Evolutionary conservation across 2,797 vertebrate species (phyloP), one percentile per base, ranked within the genome.

Genomic region (Erethizon dorsatum): DNA sequence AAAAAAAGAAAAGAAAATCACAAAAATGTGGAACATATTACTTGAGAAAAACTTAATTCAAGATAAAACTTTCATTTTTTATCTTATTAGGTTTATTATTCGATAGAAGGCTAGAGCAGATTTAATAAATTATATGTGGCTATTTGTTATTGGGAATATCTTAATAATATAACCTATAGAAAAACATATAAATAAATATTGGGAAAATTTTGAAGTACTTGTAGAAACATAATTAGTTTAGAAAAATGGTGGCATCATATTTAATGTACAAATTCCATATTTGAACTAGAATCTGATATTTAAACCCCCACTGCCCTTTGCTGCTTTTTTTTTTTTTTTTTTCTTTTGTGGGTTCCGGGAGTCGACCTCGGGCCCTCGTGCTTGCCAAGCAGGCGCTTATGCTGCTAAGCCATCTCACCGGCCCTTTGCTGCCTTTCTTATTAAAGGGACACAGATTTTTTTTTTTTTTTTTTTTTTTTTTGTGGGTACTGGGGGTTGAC

Each of bases 261-360:
- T 87, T 93, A 87, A 69, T 65, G 85, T 91, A 89, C 28, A 91
- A 67, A 67, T 57, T 85, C 18, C 20, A 61, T 78, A 90, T 90
- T 47, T 88, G 82, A 90, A 88, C 10, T 78, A 47, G 59, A 84
- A 71, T 37, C 52, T 54, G 92, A 45, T 71, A 94, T 88, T 88
- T 45, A 89, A 94, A 63, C 20, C 56, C 3, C 77, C 20, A 85
- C 3, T 80, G 52, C 87, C 20, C 5, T 52, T 47, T 33, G 24
- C 24, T 88, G 50, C 1, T 18, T 57, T 54, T 54, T 54, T 15
- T 54, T 13, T 54, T 14, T 54, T 54, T 54, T 15, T 15, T 56
- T 15, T 56, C n/a, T 41, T 41, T 2, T 41, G 37, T 41, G 37
- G 37, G 37, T 41, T 41, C 37, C 37, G 37, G 37, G 37, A 41